These are phyloP conservation scores for Agrotis clavis DNA, from an alignment of 2,888 invertebrate species.

Conservation along the genomic window DNA sequence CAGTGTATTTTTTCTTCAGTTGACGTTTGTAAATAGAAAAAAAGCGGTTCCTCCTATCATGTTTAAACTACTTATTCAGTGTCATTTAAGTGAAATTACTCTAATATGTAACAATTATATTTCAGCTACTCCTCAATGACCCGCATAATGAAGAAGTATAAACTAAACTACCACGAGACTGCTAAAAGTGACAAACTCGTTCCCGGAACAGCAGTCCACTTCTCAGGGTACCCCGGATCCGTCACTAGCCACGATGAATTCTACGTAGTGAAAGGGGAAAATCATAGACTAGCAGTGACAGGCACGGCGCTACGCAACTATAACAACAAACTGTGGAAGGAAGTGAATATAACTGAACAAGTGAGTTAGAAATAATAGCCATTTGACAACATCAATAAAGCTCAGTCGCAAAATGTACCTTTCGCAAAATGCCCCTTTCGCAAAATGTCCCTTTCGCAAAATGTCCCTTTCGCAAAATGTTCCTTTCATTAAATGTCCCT, in stretches of 20 bases:
- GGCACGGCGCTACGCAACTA: constrained; percentile 95
- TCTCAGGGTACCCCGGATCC: constrained; percentile 96
- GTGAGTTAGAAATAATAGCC: constrained; percentile 77
- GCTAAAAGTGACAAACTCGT: constrained; percentile 89
- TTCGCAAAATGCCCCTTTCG: too few species aligned
- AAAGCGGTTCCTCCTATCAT: too few species aligned
- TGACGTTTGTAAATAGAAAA: too few species aligned
- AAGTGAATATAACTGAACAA: constrained; percentile 92
- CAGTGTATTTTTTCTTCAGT: too few species aligned
- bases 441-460: too few species aligned
- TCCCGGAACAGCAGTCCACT: constrained; percentile 93
- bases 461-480: too few species aligned
- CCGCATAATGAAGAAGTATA: constrained; percentile 96
- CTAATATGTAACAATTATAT: constrained; percentile 19
- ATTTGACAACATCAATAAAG: too few species aligned
- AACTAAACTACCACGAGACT: constrained; percentile 93
- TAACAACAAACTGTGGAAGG: constrained; percentile 93
- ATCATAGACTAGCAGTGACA: constrained; percentile 92
- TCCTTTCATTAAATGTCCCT: too few species aligned
- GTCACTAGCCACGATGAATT: constrained; percentile 96
- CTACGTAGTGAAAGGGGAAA: constrained; percentile 92
- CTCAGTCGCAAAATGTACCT: too few species aligned
- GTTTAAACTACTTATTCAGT: too few species aligned
- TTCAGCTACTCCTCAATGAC: constrained; percentile 95
- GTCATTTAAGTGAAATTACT: too few species aligned